A percentile compares a stretch with the other conserved stretches of the same genome.
These are phyloP conservation scores for Caenorhabditis afra DNA, from an alignment of 2,888 invertebrate genomes.

Conservation along the genomic window DNA sequence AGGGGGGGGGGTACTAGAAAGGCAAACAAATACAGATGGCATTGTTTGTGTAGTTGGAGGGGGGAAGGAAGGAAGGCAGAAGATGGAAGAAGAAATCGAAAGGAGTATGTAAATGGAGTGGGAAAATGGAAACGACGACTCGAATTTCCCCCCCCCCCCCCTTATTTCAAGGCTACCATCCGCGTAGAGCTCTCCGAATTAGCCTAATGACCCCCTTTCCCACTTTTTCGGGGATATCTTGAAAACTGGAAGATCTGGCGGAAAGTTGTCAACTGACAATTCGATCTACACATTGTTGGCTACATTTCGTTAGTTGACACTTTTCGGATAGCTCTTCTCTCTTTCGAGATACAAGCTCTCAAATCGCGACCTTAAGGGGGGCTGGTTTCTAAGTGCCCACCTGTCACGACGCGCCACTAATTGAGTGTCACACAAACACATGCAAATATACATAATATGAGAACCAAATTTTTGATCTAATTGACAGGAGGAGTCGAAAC, in stretches of 20 bases:
- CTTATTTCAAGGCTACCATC: too few relatives aligned
- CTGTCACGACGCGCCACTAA: constrained; percentile 24
- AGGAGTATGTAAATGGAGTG: constrained; percentile 49
- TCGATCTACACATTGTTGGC: too few relatives aligned
- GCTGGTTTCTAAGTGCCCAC: constrained; percentile 17
- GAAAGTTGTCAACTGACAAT: too few relatives aligned
- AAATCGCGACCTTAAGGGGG: too few relatives aligned
- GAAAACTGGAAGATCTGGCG: too few relatives aligned
- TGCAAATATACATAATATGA: not conserved
- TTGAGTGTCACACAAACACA: constrained; percentile 32
- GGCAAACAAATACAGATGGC: constrained; percentile 61
- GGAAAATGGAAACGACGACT: not conserved
- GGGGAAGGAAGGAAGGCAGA: not conserved
- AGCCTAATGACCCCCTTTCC: too few relatives aligned
- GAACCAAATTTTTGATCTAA: too few relatives aligned
- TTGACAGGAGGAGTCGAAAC: not conserved
- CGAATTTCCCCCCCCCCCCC: constrained; percentile 12
- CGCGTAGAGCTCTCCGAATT: too few relatives aligned
- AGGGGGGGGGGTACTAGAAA: not conserved
- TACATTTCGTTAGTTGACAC: too few relatives aligned
- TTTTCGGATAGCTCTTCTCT: too few relatives aligned
- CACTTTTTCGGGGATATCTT: too few relatives aligned
- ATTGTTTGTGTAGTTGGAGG: constrained; percentile 38
- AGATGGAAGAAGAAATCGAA: constrained; percentile 1
- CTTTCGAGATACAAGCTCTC: too few relatives aligned